These are phyloP conservation scores for Lapara coniferarum DNA, from an alignment of 2,888 invertebrate genomes.

Conservation along the genomic window DNA sequence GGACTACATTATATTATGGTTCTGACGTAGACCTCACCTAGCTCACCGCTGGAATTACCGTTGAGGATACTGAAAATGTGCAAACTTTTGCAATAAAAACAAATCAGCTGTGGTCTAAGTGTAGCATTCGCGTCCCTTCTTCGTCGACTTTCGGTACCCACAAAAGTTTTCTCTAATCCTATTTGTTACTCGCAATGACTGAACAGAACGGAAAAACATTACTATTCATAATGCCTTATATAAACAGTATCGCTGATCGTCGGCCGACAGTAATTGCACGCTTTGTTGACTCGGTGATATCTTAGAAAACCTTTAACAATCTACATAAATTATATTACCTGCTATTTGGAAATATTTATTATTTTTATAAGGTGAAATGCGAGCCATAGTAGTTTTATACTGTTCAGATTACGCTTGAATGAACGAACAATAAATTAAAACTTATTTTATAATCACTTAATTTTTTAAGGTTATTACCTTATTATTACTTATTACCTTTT, in stretches of 20 bases:
- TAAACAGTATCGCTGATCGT: constrained; percentile 43
- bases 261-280: constrained; percentile 32
- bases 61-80: constrained; percentile 63
- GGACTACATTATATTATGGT: constrained; percentile 31
- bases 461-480: not conserved
- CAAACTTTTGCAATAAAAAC: constrained; percentile 77
- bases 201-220: constrained; percentile 45
- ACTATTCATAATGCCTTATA: constrained; percentile 47
- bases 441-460: not conserved
- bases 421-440: not conserved
- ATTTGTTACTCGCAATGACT: constrained; percentile 59
- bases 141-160: constrained; percentile 54
- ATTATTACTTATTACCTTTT: no score
- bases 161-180: constrained; percentile 66
- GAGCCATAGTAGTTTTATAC: no score
- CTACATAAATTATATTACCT: not conserved
- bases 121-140: constrained; percentile 58
- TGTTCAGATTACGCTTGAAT: not conserved
- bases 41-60: constrained; percentile 50
- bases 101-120: constrained; percentile 71
- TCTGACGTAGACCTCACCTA: constrained; percentile 42
- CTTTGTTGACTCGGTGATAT: constrained; percentile 33
- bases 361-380: not conserved
- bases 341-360: not conserved
- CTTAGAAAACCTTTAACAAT: not conserved